Evolutionary conservation across 1,140 invertebrate species (phyloP).

Genomic region (Samia ricini): DNA sequence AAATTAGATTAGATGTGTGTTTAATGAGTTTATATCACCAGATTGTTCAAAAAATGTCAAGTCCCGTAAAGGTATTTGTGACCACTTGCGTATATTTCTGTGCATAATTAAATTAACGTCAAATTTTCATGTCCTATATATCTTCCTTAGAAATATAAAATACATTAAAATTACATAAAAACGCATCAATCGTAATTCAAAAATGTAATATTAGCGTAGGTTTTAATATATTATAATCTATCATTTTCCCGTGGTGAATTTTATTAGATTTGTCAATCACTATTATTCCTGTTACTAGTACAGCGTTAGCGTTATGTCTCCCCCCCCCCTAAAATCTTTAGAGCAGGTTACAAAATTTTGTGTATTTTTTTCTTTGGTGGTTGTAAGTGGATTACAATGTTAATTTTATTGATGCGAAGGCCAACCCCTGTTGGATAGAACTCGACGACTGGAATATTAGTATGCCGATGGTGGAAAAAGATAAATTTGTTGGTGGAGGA

Average conservation of each 20-base stretch:
- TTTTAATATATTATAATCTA: too few species aligned
- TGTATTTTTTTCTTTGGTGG: slow-evolving; percentile 61
- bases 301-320: neutral
- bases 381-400: slow-evolving; percentile 75
- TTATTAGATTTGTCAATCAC: neutral
- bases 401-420: slow-evolving; percentile 74
- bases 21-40: too few species aligned
- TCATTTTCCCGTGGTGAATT: neutral
- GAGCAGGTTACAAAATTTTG: slow-evolving; percentile 39
- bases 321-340: slow-evolving; percentile 8
- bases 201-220: too few species aligned
- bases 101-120: too few species aligned
- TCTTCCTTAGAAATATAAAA: too few species aligned
- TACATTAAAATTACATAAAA: too few species aligned
- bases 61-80: too few species aligned
- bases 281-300: neutral
- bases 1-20: too few species aligned
- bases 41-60: too few species aligned
- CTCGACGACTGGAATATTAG: slow-evolving; percentile 48
- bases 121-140: too few species aligned
- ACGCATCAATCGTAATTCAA: too few species aligned
- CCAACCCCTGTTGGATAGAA: slow-evolving; percentile 54
- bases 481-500: slow-evolving; percentile 68
- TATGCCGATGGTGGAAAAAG: slow-evolving; percentile 72
- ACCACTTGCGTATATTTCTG: too few species aligned